phyloP scores from a whole-genome alignment of 2,797 vertebrate species.

The Cyclura pinguis region DNA sequence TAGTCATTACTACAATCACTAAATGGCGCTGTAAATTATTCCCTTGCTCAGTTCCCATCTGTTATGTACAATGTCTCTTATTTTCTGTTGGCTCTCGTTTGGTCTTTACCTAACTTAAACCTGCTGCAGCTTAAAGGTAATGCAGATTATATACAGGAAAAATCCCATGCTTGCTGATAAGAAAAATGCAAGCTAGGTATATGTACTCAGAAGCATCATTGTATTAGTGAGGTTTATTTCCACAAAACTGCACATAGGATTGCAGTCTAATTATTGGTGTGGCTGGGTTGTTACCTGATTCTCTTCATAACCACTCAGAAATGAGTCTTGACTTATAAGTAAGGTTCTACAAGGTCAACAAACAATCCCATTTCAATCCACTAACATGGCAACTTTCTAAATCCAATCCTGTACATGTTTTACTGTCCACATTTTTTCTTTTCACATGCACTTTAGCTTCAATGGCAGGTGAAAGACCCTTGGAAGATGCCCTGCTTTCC shows the following conservation, averaged over 20 bases:
- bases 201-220: background rate
- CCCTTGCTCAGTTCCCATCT: slow-evolving; percentile 1
- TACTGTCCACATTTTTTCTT: too few species aligned
- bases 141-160: background rate
- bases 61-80: background rate
- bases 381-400: too few species aligned
- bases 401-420: too few species aligned
- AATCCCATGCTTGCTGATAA: background rate
- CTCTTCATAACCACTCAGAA: too few species aligned
- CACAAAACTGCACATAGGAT: background rate
- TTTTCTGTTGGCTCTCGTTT: slow-evolving; percentile 6
- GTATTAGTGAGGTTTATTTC: background rate
- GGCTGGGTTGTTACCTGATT: too few species aligned
- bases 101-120: background rate
- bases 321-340: too few species aligned
- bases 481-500: too few species aligned
- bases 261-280: too few species aligned
- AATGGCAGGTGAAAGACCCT: too few species aligned
- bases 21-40: background rate
- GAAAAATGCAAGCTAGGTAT: background rate
- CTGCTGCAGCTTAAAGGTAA: background rate
- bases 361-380: too few species aligned
- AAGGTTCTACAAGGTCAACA: too few species aligned
- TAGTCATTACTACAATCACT: slow-evolving; percentile 2
- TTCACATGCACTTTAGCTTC: too few species aligned